Conservation (phyloP, 2,113 vertebrate species). For the Cheilinus undulatus region DNA sequence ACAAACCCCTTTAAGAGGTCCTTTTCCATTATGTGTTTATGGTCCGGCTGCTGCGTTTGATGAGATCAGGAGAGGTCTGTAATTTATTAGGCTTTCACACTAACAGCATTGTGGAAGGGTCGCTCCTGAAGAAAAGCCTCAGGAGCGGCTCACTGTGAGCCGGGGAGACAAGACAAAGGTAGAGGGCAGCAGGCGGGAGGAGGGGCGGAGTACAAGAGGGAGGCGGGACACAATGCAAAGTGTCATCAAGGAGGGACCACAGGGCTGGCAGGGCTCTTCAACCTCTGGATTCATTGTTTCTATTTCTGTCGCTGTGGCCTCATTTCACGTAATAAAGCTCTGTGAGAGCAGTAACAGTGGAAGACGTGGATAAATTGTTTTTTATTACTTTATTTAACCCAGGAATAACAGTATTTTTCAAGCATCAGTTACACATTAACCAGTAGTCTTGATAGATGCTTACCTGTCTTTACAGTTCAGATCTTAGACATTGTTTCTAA, state of each 20-base stretch:
- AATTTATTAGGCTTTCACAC: constrained; percentile 73
- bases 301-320: background rate
- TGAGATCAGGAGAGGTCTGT: constrained; percentile 59
- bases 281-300: constrained; percentile 67
- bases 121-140: constrained; percentile 53
- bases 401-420: background rate
- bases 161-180: constrained; percentile 60
- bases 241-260: constrained; percentile 59
- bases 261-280: constrained; percentile 39
- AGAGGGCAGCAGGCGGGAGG: constrained; percentile 29
- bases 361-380: background rate
- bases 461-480: background rate
- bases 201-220: constrained; percentile 32
- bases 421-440: background rate
- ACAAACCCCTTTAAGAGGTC: constrained; percentile 5
- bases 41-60: constrained; percentile 42
- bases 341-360: background rate
- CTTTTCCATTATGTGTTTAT: constrained; percentile 47
- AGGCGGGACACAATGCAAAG: constrained; percentile 58
- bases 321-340: constrained; percentile 25
- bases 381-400: constrained; percentile 3
- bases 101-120: constrained; percentile 54
- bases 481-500: background rate
- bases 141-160: constrained; percentile 49
- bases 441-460: background rate